Evolutionary conservation across 2,888 invertebrate species (phyloP).

Genomic region (Julus scanicus): DNA sequence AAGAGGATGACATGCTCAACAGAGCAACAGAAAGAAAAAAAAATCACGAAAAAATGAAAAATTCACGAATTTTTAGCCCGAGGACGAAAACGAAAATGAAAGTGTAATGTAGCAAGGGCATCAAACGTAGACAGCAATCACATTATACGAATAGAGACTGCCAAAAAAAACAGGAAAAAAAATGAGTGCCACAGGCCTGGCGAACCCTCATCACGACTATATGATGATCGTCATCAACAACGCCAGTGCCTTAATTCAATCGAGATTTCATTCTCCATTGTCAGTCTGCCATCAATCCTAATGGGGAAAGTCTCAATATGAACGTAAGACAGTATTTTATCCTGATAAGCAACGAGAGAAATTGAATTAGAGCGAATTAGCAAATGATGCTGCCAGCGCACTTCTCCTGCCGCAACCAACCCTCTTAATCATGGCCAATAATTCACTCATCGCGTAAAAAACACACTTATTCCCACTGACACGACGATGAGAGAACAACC

Average conservation of each 20-base stretch:
- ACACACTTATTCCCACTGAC: slow-evolving; percentile 25
- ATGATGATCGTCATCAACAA: slow-evolving; percentile 47
- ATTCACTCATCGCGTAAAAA: not conserved
- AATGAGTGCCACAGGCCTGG: not conserved
- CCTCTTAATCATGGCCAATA: slow-evolving; percentile 26
- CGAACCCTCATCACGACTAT: slow-evolving; percentile 15
- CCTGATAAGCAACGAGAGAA: slow-evolving; percentile 37
- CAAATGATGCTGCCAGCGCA: slow-evolving; percentile 31
- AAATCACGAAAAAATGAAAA: slow-evolving; percentile 37
- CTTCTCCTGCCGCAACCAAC: slow-evolving; percentile 10
- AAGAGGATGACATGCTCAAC: not conserved
- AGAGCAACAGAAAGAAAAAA: not conserved
- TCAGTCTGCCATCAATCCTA: slow-evolving; percentile 36
- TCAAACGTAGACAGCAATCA: not conserved
- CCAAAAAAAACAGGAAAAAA: too few species aligned
- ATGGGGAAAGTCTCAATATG: slow-evolving; percentile 36
- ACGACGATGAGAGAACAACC: not conserved
- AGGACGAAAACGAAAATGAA: not conserved
- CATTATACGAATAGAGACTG: not conserved
- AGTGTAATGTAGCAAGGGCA: slow-evolving; percentile 14
- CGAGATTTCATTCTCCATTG: slow-evolving; percentile 40
- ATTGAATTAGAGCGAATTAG: slow-evolving; percentile 47
- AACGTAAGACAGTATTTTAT: not conserved
- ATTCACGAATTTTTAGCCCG: slow-evolving; percentile 29
- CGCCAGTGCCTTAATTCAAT: slow-evolving; percentile 16